phyloP scores from a whole-genome alignment of 2,113 vertebrate genomes.

The Heliornis fulica region DNA sequence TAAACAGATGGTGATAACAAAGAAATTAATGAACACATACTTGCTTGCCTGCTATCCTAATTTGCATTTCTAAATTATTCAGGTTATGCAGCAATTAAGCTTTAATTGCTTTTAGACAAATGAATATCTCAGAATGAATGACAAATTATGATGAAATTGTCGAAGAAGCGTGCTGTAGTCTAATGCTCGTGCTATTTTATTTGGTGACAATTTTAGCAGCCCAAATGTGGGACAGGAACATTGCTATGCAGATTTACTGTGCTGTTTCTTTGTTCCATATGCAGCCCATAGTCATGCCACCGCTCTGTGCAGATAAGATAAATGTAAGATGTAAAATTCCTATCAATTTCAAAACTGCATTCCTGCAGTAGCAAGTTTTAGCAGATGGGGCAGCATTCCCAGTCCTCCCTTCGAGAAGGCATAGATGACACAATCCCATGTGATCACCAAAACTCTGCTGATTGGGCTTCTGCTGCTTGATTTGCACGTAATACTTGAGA shows the following conservation, averaged over 20 bases:
- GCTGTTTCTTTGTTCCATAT: background rate
- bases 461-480: background rate
- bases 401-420: background rate
- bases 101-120: conserved; percentile 79
- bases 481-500: background rate
- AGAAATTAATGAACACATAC: conserved; percentile 77
- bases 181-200: background rate
- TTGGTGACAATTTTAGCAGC: conserved; percentile 12
- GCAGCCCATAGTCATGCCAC: background rate
- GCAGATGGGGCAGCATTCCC: background rate
- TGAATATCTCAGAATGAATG: conserved; percentile 75
- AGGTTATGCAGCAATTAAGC: conserved; percentile 75
- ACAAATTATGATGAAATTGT: conserved; percentile 60
- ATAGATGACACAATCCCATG: background rate
- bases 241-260: background rate
- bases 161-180: background rate
- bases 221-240: background rate
- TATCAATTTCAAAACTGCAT: background rate
- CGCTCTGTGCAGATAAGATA: background rate
- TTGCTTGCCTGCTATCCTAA: conserved; percentile 71
- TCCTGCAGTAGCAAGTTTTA: background rate
- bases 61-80: conserved; percentile 80
- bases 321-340: background rate
- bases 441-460: background rate
- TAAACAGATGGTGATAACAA: conserved; percentile 79